A percentile compares a stretch with the other conserved stretches of the same genome.
These are phyloP conservation scores for Machaerirhynchus nigripectus DNA, from an alignment of 2,113 vertebrate species.

Conservation along the genomic window DNA sequence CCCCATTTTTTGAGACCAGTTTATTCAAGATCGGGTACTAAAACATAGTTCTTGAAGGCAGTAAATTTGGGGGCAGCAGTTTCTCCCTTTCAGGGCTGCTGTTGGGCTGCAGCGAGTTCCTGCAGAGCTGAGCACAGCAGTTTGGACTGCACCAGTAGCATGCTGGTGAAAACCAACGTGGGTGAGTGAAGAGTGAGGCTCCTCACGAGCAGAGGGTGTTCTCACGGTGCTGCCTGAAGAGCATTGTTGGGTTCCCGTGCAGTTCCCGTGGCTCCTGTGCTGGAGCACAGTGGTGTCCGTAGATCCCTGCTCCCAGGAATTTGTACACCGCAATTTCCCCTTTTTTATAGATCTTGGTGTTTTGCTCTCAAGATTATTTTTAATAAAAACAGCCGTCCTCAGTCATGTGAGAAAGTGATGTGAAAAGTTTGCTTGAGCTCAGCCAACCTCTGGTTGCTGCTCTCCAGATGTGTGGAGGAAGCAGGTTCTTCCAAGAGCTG, in stretches of 20 bases:
- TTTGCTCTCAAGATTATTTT: background rate
- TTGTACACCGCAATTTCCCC: background rate
- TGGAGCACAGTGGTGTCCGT: background rate
- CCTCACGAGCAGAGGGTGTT: fast-evolving
- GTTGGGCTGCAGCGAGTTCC: background rate
- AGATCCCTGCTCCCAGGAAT: background rate
- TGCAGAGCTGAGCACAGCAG: background rate
- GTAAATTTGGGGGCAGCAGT: fast-evolving
- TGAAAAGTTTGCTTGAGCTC: background rate
- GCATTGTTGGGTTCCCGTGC: background rate
- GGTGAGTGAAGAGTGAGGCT: background rate
- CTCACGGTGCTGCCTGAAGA: fast-evolving
- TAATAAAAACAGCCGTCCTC: background rate
- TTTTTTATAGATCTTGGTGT: background rate
- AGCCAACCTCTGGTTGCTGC: background rate
- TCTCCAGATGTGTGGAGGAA: background rate
- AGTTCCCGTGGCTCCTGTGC: fast-evolving
- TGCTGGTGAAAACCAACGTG: fast-evolving
- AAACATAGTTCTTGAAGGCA: background rate
- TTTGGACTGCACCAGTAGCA: background rate
- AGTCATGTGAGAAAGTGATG: background rate
- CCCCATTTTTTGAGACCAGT: background rate
- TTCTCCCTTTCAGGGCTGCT: background rate
- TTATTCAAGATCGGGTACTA: background rate
- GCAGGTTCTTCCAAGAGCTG: background rate